Evolutionary conservation across 2,888 invertebrate species (phyloP).

Genomic region (Chrysotoxum bicinctum): DNA sequence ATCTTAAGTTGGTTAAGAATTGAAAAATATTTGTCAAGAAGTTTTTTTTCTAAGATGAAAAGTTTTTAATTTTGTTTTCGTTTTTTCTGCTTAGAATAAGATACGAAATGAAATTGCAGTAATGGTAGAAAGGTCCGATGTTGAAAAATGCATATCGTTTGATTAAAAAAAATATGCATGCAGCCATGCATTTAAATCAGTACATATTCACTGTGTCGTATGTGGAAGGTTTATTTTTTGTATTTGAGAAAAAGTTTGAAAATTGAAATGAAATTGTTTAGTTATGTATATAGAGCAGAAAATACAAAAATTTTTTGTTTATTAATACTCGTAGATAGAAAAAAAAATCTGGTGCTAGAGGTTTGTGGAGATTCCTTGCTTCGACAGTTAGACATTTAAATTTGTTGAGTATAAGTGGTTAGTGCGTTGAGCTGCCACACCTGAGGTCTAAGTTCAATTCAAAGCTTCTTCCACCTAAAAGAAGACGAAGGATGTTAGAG

Average conservation of each 20-base stretch:
- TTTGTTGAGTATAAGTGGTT: too few relatives aligned
- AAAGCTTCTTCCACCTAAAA: too few relatives aligned
- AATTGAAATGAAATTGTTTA: too few relatives aligned
- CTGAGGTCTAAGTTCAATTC: too few relatives aligned
- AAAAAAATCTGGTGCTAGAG: too few relatives aligned
- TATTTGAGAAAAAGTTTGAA: neutral
- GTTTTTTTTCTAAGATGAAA: constrained; percentile 34
- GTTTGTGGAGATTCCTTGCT: too few relatives aligned
- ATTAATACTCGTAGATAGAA: too few relatives aligned
- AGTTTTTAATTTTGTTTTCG: constrained; percentile 41
- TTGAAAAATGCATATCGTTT: constrained; percentile 21
- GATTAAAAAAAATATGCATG: constrained; percentile 26
- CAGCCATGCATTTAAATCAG: neutral
- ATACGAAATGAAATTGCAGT: constrained; percentile 10
- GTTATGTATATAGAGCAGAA: too few relatives aligned
- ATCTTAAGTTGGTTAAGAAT: constrained; percentile 42
- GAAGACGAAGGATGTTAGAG: too few relatives aligned
- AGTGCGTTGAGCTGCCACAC: too few relatives aligned
- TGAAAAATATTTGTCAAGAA: constrained; percentile 48
- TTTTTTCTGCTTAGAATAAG: neutral
- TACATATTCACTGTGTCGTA: neutral
- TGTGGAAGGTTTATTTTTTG: neutral
- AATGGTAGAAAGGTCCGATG: neutral
- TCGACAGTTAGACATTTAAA: too few relatives aligned
- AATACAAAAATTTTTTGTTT: too few relatives aligned